phyloP scores from a whole-genome alignment of 2,113 vertebrate species.

The Xenus cinereus region DNA sequence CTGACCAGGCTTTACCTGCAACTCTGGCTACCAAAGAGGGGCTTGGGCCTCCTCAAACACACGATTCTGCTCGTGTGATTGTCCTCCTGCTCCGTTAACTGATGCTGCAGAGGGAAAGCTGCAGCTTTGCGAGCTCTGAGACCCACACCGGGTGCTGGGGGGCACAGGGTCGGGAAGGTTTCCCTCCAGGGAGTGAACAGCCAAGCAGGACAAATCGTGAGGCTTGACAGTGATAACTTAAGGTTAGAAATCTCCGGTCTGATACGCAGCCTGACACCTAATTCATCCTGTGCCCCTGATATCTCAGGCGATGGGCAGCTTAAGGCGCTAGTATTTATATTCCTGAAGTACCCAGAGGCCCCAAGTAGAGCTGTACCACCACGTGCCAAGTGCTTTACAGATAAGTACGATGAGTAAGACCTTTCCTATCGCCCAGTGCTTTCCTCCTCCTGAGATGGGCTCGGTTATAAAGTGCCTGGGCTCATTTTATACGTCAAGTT shows the following conservation, averaged over 20 bases:
- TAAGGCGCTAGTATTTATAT: background rate
- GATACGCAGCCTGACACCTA: background rate
- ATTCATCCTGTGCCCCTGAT: background rate
- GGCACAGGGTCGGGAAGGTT: background rate
- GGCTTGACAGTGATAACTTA: background rate
- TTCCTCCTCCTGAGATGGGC: background rate
- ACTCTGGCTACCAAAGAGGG: background rate
- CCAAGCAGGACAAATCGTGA: background rate
- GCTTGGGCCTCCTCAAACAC: background rate
- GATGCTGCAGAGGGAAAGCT: background rate
- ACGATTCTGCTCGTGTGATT: accelerated
- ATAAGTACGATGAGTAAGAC: background rate
- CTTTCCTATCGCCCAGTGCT: background rate
- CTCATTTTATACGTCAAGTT: background rate
- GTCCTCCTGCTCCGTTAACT: background rate
- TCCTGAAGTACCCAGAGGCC: background rate
- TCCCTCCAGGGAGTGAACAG: accelerated
- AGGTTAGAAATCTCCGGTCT: background rate
- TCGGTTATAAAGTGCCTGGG: background rate
- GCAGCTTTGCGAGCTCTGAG: background rate
- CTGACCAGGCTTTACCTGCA: background rate
- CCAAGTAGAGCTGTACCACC: background rate
- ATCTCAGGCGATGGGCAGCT: background rate
- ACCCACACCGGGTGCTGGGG: background rate
- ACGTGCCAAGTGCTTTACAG: background rate